Percentiles rank a stretch among this genome's conserved stretches.
Evolutionary conservation across 2,888 invertebrate species (phyloP).

Genomic region (Andrena trimmerana): DNA sequence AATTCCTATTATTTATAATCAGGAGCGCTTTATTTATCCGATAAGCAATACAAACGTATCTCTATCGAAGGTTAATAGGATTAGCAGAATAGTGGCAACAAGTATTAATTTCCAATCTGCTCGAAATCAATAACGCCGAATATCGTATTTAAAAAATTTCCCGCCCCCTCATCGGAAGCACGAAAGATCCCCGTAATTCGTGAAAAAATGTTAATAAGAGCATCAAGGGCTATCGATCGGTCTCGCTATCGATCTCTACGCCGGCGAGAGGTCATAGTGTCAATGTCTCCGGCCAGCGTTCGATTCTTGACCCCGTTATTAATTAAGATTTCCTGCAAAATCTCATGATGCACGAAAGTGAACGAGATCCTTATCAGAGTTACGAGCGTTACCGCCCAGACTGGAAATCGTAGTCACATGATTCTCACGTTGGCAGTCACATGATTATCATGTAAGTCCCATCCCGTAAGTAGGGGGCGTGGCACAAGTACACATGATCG

Average conservation of each 20-base stretch:
- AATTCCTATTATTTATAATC: too few relatives aligned
- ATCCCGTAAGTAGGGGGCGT: conserved; percentile 80
- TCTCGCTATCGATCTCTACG: conserved; percentile 42
- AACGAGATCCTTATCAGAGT: conserved; percentile 13
- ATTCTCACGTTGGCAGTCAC: conserved; percentile 84
- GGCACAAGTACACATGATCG: conserved; percentile 70
- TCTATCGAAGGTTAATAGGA: too few relatives aligned
- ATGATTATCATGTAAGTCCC: conserved; percentile 83
- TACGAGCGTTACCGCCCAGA: conserved; percentile 67
- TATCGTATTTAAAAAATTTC: not conserved
- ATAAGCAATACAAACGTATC: too few relatives aligned
- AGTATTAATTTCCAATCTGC: not conserved
- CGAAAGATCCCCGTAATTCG: conserved; percentile 8
- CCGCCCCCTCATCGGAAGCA: not conserved
- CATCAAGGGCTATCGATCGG: conserved; percentile 44
- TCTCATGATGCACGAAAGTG: not conserved
- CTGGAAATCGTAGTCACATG: conserved; percentile 80
- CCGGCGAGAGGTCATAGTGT: conserved; percentile 22
- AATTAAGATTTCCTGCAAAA: conserved; percentile 6
- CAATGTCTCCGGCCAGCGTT: conserved; percentile 33
- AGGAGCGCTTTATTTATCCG: too few relatives aligned
- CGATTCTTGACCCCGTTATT: conserved; percentile 15
- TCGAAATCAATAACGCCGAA: not conserved
- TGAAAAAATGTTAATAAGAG: conserved; percentile 6
- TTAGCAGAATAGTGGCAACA: too few relatives aligned